phyloP scores from a whole-genome alignment of 2,113 vertebrate genomes.

The Mormyrus iriodes region DNA sequence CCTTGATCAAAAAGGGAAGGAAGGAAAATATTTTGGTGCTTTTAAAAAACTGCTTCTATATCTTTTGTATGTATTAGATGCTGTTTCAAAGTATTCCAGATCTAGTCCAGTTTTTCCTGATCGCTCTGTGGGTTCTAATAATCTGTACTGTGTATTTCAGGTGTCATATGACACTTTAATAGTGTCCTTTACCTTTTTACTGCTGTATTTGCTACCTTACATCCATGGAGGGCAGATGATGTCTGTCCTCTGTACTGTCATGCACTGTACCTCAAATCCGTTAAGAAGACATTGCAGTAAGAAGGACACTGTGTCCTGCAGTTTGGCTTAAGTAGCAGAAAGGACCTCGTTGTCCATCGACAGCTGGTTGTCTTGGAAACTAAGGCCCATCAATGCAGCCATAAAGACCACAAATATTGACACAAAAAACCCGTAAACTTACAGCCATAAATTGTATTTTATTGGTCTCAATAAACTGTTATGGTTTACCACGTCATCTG shows the following conservation, averaged over 20 bases:
- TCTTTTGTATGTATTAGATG: not conserved
- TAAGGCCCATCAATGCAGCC: slow-evolving; percentile 29
- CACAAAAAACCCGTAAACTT: slow-evolving; percentile 5
- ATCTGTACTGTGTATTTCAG: too few relatives aligned
- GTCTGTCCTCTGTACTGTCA: not conserved
- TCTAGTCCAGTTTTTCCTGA: not conserved
- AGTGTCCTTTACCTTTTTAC: not conserved
- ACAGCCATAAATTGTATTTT: slow-evolving; percentile 32
- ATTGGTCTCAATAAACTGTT: slow-evolving; percentile 41
- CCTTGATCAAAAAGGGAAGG: not conserved
- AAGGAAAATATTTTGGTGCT: not conserved
- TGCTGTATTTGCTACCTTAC: not conserved
- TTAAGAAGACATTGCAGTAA: slow-evolving; percentile 11
- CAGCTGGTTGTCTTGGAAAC: slow-evolving; percentile 40
- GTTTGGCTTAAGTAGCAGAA: slow-evolving; percentile 22
- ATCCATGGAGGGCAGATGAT: not conserved
- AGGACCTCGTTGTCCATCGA: slow-evolving; percentile 28
- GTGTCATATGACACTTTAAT: not conserved
- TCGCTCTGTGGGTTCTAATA: not conserved
- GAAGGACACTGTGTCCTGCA: not conserved
- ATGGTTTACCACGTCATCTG: slow-evolving; percentile 34
- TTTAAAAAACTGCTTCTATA: not conserved
- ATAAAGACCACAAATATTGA: slow-evolving; percentile 25
- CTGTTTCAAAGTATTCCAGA: not conserved
- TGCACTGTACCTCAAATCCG: not conserved